phyloP scores from a whole-genome alignment of 2,113 vertebrate species.

The Accipiter virgatus region DNA sequence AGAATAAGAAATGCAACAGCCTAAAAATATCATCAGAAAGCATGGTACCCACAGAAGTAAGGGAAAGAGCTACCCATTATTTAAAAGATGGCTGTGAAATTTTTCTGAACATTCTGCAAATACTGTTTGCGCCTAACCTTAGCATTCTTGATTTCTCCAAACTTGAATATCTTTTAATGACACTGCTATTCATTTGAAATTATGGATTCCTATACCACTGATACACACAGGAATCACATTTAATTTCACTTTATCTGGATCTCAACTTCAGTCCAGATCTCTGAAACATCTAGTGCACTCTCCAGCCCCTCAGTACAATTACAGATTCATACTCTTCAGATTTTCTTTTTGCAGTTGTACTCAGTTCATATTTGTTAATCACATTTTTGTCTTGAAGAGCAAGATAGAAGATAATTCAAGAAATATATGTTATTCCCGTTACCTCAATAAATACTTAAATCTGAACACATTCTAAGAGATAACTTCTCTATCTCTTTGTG shows the following conservation, averaged over 20 bases:
- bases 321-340: background rate
- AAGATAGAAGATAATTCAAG: background rate
- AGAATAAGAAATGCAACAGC: background rate
- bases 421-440: background rate
- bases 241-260: background rate
- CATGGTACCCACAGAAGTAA: background rate
- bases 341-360: background rate
- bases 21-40: background rate
- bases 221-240: background rate
- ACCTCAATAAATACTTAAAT: background rate
- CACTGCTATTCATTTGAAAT: background rate
- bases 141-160: background rate
- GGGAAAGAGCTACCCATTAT: background rate
- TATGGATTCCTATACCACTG: background rate
- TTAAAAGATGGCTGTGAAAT: background rate
- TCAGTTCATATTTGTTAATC: background rate
- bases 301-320: background rate
- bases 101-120: background rate
- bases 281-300: accelerated
- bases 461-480: background rate
- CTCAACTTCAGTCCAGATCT: background rate
- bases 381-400: background rate
- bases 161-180: background rate
- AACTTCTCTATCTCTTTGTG: background rate
- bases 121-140: background rate